A percentile compares a stretch with the other conserved stretches of the same genome.
phyloP scores from a whole-genome alignment of 2,888 invertebrate species.

The Pyrgus malvae region DNA sequence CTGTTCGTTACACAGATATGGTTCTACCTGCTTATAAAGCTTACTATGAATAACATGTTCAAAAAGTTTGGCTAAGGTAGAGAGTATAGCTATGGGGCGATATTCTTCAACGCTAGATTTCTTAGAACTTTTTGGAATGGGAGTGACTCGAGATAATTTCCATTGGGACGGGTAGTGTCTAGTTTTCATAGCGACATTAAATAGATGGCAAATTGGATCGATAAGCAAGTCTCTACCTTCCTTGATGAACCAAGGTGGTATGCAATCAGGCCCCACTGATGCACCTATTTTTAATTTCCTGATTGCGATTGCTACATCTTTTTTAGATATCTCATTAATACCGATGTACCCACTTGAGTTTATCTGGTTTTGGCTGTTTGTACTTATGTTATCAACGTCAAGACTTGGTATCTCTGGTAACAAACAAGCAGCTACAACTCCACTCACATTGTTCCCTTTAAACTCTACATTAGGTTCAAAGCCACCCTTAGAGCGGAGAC shows the following conservation, averaged over 20 bases:
- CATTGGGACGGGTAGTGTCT: slow-evolving; percentile 18
- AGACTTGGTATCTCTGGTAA: neutral
- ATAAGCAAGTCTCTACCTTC: slow-evolving; percentile 5
- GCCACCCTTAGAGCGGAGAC: slow-evolving; percentile 1
- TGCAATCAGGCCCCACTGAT: neutral
- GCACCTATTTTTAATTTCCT: neutral
- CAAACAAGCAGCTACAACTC: neutral
- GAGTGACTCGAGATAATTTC: slow-evolving; percentile 18
- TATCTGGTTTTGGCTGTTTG: neutral
- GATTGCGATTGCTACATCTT: neutral
- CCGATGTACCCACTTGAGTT: neutral
- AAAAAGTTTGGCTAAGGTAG: slow-evolving; percentile 7
- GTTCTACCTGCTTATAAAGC: slow-evolving; percentile 3
- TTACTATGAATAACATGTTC: slow-evolving; percentile 1
- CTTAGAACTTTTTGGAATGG: slow-evolving; percentile 8
- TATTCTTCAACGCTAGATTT: slow-evolving; percentile 1
- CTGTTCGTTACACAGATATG: slow-evolving; percentile 3
- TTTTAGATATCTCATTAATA: neutral
- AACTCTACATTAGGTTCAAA: neutral
- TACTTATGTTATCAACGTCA: neutral
- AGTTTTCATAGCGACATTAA: slow-evolving; percentile 10
- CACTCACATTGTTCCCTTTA: neutral
- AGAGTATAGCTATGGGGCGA: slow-evolving; percentile 19
- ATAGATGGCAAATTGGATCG: slow-evolving; percentile 8
- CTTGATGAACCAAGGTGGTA: slow-evolving; percentile 9